These are phyloP conservation scores for Nannoperca obscura DNA, from an alignment of 2,797 vertebrate genomes.

Conservation along the genomic window DNA sequence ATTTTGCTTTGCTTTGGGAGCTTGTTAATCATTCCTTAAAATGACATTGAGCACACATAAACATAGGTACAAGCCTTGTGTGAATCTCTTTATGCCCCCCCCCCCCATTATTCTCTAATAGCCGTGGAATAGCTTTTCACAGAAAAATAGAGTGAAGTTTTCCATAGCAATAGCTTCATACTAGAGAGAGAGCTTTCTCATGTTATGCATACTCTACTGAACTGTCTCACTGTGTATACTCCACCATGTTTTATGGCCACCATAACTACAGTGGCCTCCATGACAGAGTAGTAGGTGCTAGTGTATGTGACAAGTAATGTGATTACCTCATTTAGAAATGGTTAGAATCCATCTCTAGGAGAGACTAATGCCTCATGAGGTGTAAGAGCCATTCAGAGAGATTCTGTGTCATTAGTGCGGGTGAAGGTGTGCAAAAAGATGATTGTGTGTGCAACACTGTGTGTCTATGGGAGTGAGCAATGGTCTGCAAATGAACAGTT, in stretches of 20 bases:
- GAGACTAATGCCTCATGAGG: slow-evolving; percentile 6
- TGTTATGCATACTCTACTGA: slow-evolving; percentile 4
- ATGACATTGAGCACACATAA: background rate
- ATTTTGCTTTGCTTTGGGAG: slow-evolving; percentile 2
- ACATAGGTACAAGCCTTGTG: background rate
- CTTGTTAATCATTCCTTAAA: slow-evolving; percentile 9
- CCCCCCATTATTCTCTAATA: background rate
- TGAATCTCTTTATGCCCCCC: background rate
- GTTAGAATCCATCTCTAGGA: slow-evolving; percentile 1
- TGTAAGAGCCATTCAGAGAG: slow-evolving; percentile 11
- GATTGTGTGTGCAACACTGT: background rate
- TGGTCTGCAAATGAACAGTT: slow-evolving; percentile 7
- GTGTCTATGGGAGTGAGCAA: slow-evolving; percentile 5
- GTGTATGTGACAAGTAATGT: slow-evolving; percentile 5
- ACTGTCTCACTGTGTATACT: slow-evolving; percentile 6
- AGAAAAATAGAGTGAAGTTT: background rate
- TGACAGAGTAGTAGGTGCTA: slow-evolving; percentile 20
- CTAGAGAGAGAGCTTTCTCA: background rate
- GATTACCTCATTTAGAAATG: slow-evolving; percentile 29
- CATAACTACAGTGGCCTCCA: slow-evolving; percentile 13
- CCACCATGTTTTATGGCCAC: slow-evolving; percentile 20
- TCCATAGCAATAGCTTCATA: background rate
- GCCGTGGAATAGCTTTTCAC: background rate
- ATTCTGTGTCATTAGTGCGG: slow-evolving; percentile 24
- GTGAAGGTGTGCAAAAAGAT: slow-evolving; percentile 8